A percentile compares a stretch with the other conserved stretches of the same genome.
phyloP scores from a whole-genome alignment of 2,113 vertebrate genomes.

The Paratilapia polleni region DNA sequence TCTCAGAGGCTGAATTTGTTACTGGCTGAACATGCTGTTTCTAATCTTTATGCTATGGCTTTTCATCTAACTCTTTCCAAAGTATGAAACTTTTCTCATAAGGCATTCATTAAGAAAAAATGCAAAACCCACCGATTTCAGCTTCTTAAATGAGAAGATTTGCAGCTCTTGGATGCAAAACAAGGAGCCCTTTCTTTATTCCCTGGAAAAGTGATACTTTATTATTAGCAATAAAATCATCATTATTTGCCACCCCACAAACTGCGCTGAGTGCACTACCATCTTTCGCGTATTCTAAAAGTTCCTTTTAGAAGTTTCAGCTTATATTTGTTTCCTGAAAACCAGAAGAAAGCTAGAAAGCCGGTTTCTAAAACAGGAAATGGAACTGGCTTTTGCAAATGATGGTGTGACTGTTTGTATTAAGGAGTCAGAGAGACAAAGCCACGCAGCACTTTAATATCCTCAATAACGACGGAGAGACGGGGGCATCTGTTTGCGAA shows the following conservation, averaged over 20 bases:
- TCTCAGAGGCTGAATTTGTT: background rate
- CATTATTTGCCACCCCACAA: background rate
- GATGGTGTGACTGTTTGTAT: constrained; percentile 30
- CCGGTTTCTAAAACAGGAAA: constrained; percentile 46
- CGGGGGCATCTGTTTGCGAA: constrained; percentile 65
- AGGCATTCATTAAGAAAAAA: background rate
- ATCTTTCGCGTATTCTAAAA: background rate
- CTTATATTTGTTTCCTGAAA: constrained; percentile 26
- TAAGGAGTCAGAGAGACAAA: constrained; percentile 41
- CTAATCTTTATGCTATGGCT: background rate
- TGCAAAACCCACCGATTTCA: background rate
- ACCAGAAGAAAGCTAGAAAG: constrained; percentile 18
- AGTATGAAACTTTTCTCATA: background rate
- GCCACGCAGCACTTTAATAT: constrained; percentile 58
- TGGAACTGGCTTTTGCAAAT: constrained; percentile 47
- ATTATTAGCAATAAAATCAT: background rate
- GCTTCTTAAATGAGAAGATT: background rate
- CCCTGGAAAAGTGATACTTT: background rate
- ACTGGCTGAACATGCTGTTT: background rate
- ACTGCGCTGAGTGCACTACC: background rate
- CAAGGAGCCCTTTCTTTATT: background rate
- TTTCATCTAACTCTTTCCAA: background rate
- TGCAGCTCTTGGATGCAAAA: background rate
- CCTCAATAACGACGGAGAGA: constrained; percentile 54
- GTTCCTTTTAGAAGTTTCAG: background rate